Base-by-base conservation (phyloP, 64 coral and sea anemone species). In the Catalaphyllia jardinei region DNA sequence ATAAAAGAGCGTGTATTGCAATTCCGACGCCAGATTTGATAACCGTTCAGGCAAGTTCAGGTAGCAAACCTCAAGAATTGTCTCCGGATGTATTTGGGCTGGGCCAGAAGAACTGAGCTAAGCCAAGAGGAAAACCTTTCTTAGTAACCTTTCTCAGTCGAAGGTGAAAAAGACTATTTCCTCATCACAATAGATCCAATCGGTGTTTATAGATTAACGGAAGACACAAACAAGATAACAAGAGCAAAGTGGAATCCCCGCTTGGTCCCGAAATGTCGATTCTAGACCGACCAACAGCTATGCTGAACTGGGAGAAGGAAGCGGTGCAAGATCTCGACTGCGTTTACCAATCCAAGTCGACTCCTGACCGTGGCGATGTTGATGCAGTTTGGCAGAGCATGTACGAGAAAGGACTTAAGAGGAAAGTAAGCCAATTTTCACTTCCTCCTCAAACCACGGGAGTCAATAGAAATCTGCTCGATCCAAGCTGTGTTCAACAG, bases 361-460 rank as follows among this genome's bases (percentile, higher is more conserved):
- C 28, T 25, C 90, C 61, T 17, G 75, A 92, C 29, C 71, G 86
- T 13, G 73, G 61, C 10, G 83, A 92, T 35, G 51, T 92, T 59
- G 49, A 87, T 52, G 86, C 90, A 77, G 90, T 92, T 4, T 92
- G 81, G 90, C 57, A 92, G 49, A 92, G 90, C 80, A 92, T 92
- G 90, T 92, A 92, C 76, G 79, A 80, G 24, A 92, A 92, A 49
- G 83, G 90, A 22, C 83, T 92, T 2, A 73, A 86, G 29, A 76
- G 90, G 19, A 92, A 92, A 73, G 90, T 92, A 4, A 92, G 90
- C 12, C 82, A 92, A 20, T 92, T 67, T 71, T 92, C 76, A 17
- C 86, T 76, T 39, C 62, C 90, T 24, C 81, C 83, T 28, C 50
- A 92, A 39, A 83, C 61, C 16, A 62, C 73, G 16, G 87, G 78